Evolutionary conservation across 1,140 invertebrate species (phyloP).

Genomic region (Apis dorsata): DNA sequence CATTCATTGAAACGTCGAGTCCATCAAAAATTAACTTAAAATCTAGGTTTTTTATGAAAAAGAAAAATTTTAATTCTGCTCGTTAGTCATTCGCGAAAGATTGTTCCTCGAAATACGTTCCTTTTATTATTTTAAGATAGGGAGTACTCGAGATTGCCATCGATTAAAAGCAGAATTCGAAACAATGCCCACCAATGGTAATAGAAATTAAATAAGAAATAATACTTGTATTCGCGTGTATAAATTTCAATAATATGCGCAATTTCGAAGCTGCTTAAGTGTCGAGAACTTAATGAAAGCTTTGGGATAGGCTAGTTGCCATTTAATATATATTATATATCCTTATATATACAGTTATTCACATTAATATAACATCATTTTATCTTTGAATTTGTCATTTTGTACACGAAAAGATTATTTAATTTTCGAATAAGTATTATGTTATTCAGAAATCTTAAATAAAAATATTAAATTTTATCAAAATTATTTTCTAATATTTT

Average conservation of each 20-base stretch:
- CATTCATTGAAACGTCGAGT: neutral
- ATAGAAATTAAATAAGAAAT: slow-evolving; percentile 16
- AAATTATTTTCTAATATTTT: too few relatives aligned
- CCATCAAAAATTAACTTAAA: neutral
- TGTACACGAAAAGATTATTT: too few relatives aligned
- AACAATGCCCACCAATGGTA: slow-evolving; percentile 14
- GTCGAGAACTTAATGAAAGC: slow-evolving; percentile 1
- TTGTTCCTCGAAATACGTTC: neutral
- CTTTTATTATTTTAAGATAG: neutral
- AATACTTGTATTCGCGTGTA: neutral
- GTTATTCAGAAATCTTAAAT: too few relatives aligned
- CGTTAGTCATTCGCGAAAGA: neutral
- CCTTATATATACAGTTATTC: neutral
- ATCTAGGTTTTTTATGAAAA: neutral
- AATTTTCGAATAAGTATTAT: too few relatives aligned
- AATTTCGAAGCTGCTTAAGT: slow-evolving; percentile 21
- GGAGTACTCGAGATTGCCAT: neutral
- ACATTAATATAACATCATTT: too few relatives aligned
- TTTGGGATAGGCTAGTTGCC: neutral
- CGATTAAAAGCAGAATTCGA: slow-evolving; percentile 18
- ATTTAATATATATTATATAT: too few relatives aligned
- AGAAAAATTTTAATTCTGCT: neutral
- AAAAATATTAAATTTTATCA: too few relatives aligned
- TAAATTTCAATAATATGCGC: neutral
- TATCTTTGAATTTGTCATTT: too few relatives aligned